Conservation (phyloP, 2,797 vertebrate genomes). For the Lacerta viridis region DNA sequence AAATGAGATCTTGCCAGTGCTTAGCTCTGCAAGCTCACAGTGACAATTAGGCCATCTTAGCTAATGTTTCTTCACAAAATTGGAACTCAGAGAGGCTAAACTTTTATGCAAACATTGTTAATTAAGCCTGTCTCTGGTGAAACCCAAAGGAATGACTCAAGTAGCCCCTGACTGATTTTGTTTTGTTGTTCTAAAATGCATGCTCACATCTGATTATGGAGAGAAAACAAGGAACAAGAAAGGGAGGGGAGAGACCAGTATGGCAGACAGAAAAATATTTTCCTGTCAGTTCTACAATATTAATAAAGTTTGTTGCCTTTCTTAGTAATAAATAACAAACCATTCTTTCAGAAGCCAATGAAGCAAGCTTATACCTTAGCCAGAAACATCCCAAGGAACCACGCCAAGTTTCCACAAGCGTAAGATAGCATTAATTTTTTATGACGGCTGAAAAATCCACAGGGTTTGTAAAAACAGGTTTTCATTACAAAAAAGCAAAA, state of each 20-base stretch:
- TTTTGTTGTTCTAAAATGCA: slow-evolving; percentile 34
- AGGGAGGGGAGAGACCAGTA: background rate
- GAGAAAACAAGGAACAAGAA: slow-evolving; percentile 49
- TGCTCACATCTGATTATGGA: slow-evolving; percentile 52
- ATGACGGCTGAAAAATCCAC: slow-evolving; percentile 35
- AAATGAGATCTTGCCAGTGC: background rate
- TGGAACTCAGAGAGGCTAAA: background rate
- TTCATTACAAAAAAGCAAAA: slow-evolving; percentile 18
- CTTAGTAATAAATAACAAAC: slow-evolving; percentile 63
- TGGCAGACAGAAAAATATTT: slow-evolving; percentile 54
- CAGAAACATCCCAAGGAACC: slow-evolving; percentile 64
- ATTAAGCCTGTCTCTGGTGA: slow-evolving; percentile 28
- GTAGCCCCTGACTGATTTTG: slow-evolving; percentile 9
- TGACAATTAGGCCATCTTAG: background rate
- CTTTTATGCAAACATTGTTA: background rate
- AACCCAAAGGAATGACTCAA: slow-evolving; percentile 20
- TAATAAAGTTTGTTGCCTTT: slow-evolving; percentile 46
- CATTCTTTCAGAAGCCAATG: slow-evolving; percentile 52
- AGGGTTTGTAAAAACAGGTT: slow-evolving; percentile 38
- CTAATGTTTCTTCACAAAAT: background rate
- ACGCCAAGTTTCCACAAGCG: slow-evolving; percentile 65
- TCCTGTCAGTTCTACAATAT: slow-evolving; percentile 57
- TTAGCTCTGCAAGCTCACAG: background rate
- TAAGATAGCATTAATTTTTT: slow-evolving; percentile 62
- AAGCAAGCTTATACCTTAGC: slow-evolving; percentile 51